Evolutionary conservation across 2,888 invertebrate genomes (phyloP).

Genomic region (Acleris cristana): DNA sequence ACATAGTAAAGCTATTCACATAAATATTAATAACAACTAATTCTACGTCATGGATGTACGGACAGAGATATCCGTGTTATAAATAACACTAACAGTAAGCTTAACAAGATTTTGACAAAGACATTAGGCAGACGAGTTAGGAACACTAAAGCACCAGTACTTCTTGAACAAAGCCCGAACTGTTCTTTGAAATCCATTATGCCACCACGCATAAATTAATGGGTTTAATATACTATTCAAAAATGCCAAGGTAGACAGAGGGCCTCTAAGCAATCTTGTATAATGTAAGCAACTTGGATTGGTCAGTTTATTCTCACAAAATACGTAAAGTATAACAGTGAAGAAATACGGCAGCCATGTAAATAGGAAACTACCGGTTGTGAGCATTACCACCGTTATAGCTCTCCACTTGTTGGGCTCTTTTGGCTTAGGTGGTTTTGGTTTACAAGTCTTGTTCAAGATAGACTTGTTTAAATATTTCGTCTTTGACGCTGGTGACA

Average conservation of each 20-base stretch:
- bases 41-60: not conserved
- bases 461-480: conserved; percentile 15
- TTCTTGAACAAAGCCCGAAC: conserved; percentile 49
- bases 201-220: conserved; percentile 88
- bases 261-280: conserved; percentile 80
- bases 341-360: conserved; percentile 87
- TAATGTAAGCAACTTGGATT: conserved; percentile 77
- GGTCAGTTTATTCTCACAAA: conserved; percentile 75
- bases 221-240: conserved; percentile 86
- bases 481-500: conserved; percentile 41
- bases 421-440: conserved; percentile 50
- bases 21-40: not conserved
- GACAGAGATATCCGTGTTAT: too few relatives aligned
- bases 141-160: conserved; percentile 10
- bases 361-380: conserved; percentile 84
- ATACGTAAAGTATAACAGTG: conserved; percentile 80
- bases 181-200: conserved; percentile 85
- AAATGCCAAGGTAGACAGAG: conserved; percentile 84
- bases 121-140: conserved; percentile 14
- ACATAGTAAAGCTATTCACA: not conserved
- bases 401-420: conserved; percentile 84
- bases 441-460: conserved; percentile 39
- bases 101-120: conserved; percentile 9
- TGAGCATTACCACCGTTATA: conserved; percentile 85
- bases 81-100: too few relatives aligned